Conservation (phyloP, 2,113 vertebrate species). For the Bufo bufo region DNA sequence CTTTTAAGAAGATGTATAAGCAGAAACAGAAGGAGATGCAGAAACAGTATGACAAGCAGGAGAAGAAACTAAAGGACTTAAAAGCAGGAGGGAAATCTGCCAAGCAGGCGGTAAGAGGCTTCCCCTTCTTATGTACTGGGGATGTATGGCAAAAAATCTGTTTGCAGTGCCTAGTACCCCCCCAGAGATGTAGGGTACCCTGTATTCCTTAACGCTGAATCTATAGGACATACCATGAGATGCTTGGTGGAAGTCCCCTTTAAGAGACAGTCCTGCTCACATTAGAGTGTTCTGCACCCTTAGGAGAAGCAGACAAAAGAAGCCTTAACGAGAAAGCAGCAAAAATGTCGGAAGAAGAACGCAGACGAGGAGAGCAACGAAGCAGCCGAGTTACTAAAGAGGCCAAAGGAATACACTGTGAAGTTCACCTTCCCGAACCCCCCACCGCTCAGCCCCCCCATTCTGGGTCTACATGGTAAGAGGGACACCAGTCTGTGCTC, state of each 20-base stretch:
- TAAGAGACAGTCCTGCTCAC: not conserved
- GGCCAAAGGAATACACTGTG: slow-evolving; percentile 87
- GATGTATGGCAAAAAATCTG: not conserved
- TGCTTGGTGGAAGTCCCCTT: not conserved
- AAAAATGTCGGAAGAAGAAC: slow-evolving; percentile 85
- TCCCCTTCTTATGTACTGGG: not conserved
- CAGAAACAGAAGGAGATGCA: slow-evolving; percentile 91
- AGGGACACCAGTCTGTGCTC: not conserved
- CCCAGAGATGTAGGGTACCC: not conserved
- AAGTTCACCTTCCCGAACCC: slow-evolving; percentile 92
- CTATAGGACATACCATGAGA: not conserved
- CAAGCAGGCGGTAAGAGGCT: slow-evolving; percentile 85
- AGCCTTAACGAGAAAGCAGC: slow-evolving; percentile 85
- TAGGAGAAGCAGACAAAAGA: slow-evolving; percentile 92
- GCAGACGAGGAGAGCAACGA: slow-evolving; percentile 83
- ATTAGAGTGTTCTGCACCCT: not conserved
- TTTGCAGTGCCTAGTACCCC: not conserved
- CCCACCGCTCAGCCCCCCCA: slow-evolving; percentile 84
- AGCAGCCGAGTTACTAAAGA: slow-evolving; percentile 80
- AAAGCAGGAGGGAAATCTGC: slow-evolving; percentile 91
- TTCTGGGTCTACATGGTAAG: slow-evolving; percentile 87
- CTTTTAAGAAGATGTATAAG: slow-evolving; percentile 94
- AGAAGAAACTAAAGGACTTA: slow-evolving; percentile 88
- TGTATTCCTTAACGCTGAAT: not conserved
- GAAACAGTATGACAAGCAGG: slow-evolving; percentile 91